Base-by-base conservation (phyloP, 2,113 vertebrate species). In the Tragelaphus buxtoni region DNA sequence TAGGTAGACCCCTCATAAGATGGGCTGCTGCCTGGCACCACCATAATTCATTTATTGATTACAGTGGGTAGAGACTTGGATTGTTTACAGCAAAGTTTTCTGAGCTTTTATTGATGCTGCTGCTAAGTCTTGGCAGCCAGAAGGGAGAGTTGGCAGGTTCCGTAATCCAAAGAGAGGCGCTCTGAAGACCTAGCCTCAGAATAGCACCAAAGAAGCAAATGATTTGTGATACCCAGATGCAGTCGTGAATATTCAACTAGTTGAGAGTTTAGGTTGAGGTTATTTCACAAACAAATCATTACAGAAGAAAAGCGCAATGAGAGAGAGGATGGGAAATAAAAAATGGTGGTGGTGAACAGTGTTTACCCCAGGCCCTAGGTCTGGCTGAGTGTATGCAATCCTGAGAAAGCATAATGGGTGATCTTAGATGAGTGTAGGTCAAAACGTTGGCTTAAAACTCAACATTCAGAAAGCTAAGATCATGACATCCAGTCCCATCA, bases 71-170 rank as follows among this genome's bases (percentile, higher is more conserved):
- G 88, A 95, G 91, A 96, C 53, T 82, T 90, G 42, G 88, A 60
- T 89, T 95, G 90, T 96, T 96, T 96, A 97, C 88, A 91, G 79
- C 88, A 93, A 92, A 94, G 61, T 96, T 97, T 95, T 79, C 92
- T 91, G 90, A 90, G 92, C 92, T 91, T 94, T 95, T 96, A 92
- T 86, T 97, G 98, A 96, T 94, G 72, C 90, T 96, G 81, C 92
- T 97, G 84, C 92, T 97, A 94, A 94, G 90, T 96, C 97, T 97
- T 98, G 98, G 95, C 97, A 98, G 88, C 80, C 49, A 90, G 92
- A 85, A 94, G n/a, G 90, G 89, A 92, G 85, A 96, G 77, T 76
- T 97, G 97, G 92, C 95, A 94, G 94, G 85, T 94, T 95, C 85
- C 35, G 61, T 35, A 92, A 96, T 95, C 84, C 88, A 72, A 87